Conservation (phyloP, 2,888 invertebrate species). For the Pristionchus japonicus region DNA sequence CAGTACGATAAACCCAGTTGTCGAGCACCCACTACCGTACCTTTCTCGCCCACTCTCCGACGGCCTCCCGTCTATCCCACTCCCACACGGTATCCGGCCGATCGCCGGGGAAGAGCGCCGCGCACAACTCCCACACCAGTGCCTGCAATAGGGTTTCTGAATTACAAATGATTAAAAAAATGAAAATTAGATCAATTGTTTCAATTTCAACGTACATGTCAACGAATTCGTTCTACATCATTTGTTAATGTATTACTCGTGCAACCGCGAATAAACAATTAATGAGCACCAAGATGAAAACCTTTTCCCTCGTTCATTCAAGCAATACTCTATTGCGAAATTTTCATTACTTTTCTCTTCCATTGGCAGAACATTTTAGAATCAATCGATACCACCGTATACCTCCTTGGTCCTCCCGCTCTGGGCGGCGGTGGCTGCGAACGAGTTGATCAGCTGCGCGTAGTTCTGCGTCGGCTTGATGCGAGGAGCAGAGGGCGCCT, state of each 20-base stretch:
- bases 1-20: neutral
- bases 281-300: no score
- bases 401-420: slow-evolving; percentile 44
- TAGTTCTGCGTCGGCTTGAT: slow-evolving; percentile 50
- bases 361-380: no score
- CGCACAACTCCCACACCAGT: slow-evolving; percentile 57
- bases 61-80: slow-evolving; percentile 53
- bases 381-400: neutral
- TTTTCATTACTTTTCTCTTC: no score
- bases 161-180: no score
- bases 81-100: slow-evolving; percentile 51
- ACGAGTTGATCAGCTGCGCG: slow-evolving; percentile 52
- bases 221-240: no score
- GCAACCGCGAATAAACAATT: no score
- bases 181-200: no score
- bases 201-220: no score
- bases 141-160: no score
- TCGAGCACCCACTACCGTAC: slow-evolving; percentile 47
- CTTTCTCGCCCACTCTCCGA: slow-evolving; percentile 57
- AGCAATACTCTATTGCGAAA: no score
- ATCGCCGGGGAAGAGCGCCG: slow-evolving; percentile 56
- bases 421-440: slow-evolving; percentile 51
- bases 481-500: slow-evolving; percentile 46
- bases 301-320: no score
- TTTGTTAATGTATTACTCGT: no score